phyloP scores from a whole-genome alignment of 2,797 vertebrate species.

The Orientallactaga sibirica region DNA sequence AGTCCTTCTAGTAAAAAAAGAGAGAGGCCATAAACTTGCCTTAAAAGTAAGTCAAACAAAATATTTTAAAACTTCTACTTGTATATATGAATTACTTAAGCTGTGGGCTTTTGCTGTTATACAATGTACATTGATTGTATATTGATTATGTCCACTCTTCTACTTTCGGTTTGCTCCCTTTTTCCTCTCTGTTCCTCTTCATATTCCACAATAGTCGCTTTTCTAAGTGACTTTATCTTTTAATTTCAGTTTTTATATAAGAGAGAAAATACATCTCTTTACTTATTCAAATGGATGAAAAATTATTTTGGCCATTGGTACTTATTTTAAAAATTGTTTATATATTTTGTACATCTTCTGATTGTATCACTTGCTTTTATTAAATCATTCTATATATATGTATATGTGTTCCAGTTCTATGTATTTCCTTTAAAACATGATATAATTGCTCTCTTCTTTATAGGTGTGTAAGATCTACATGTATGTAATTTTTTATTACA shows the following conservation, averaged over 20 bases:
- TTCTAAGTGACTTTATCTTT: background rate
- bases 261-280: background rate
- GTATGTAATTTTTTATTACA: too few relatives aligned
- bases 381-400: too few relatives aligned
- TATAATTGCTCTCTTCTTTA: background rate
- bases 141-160: background rate
- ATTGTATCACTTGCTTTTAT: too few relatives aligned
- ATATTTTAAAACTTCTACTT: background rate
- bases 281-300: too few relatives aligned
- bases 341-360: too few relatives aligned
- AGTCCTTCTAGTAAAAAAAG: background rate
- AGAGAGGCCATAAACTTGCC: background rate
- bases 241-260: background rate
- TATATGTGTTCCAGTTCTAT: background rate
- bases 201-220: background rate
- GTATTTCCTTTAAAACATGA: background rate
- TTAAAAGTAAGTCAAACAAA: background rate
- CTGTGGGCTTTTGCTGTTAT: background rate
- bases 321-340: too few relatives aligned
- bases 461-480: too few relatives aligned
- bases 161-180: too few relatives aligned
- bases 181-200: background rate
- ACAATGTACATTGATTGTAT: background rate
- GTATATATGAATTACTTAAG: background rate
- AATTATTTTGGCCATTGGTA: too few relatives aligned